Evolutionary conservation across 2,888 invertebrate species (phyloP).

Genomic region (Amphipyra berbera): DNA sequence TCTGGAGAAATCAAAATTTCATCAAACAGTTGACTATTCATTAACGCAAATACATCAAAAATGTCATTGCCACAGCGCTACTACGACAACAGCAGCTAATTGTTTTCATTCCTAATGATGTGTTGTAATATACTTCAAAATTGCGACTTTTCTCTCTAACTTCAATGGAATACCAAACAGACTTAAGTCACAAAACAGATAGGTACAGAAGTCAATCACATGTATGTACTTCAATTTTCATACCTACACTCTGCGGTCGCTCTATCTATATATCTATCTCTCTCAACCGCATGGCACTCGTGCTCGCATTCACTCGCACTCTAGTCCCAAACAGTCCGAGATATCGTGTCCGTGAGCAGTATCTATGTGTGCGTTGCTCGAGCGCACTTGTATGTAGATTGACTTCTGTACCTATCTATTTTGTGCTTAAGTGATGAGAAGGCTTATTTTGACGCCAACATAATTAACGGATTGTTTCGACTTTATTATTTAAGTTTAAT

Average conservation of each 20-base stretch:
- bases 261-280: too few species aligned
- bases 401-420: too few species aligned
- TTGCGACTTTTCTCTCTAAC: constrained; percentile 5
- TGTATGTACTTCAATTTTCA: too few species aligned
- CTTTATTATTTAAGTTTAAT: constrained; percentile 39
- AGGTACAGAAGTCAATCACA: too few species aligned
- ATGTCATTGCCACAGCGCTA: not conserved
- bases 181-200: too few species aligned
- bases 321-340: too few species aligned
- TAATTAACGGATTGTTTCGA: constrained; percentile 37
- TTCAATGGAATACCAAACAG: not conserved
- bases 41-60: not conserved
- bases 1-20: not conserved
- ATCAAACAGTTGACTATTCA: not conserved
- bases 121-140: not conserved
- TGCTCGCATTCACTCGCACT: too few species aligned
- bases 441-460: constrained; percentile 10
- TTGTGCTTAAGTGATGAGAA: constrained; percentile 19
- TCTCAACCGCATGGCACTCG: too few species aligned
- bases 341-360: too few species aligned
- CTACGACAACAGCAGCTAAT: not conserved
- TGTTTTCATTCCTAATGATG: constrained; percentile 20
- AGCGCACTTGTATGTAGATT: too few species aligned
- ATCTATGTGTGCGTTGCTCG: too few species aligned
- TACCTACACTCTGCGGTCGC: too few species aligned